Conservation (phyloP, 2,113 vertebrate species). For the Peromyscus maniculatus region DNA sequence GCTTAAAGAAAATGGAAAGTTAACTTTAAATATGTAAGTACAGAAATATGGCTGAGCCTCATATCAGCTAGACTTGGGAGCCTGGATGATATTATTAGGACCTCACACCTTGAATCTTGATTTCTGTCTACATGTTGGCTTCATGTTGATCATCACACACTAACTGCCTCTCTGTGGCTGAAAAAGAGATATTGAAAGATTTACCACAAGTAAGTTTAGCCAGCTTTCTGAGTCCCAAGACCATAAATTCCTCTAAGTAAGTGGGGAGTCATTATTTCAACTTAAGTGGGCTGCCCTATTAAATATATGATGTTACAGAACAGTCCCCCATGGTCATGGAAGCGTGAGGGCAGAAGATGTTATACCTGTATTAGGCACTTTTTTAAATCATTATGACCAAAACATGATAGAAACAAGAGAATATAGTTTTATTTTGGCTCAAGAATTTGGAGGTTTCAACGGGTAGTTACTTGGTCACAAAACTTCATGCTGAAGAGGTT, state of each 20-base stretch:
- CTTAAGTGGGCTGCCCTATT: constrained; percentile 1
- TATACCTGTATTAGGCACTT: not conserved
- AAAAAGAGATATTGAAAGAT: not conserved
- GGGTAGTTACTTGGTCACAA: not conserved
- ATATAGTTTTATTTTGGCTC: not conserved
- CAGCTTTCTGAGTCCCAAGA: not conserved
- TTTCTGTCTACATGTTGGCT: not conserved
- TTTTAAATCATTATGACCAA: not conserved
- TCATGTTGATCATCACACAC: not conserved
- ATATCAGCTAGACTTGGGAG: not conserved
- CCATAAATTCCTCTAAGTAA: not conserved
- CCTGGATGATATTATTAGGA: not conserved
- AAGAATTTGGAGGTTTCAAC: not conserved
- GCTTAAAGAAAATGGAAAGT: constrained; percentile 28
- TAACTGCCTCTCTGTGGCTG: not conserved
- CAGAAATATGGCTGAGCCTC: not conserved
- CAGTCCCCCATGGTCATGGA: not conserved
- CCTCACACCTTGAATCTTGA: not conserved
- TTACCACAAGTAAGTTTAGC: not conserved
- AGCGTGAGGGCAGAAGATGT: not conserved
- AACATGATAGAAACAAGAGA: not conserved
- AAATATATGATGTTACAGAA: not conserved
- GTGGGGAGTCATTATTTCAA: not conserved
- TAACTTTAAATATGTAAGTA: not conserved
- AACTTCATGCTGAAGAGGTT: not conserved